Percentiles rank a stretch among this genome's conserved stretches.
Conservation (phyloP, 2,888 invertebrate species). For the Serripes groenlandicus region DNA sequence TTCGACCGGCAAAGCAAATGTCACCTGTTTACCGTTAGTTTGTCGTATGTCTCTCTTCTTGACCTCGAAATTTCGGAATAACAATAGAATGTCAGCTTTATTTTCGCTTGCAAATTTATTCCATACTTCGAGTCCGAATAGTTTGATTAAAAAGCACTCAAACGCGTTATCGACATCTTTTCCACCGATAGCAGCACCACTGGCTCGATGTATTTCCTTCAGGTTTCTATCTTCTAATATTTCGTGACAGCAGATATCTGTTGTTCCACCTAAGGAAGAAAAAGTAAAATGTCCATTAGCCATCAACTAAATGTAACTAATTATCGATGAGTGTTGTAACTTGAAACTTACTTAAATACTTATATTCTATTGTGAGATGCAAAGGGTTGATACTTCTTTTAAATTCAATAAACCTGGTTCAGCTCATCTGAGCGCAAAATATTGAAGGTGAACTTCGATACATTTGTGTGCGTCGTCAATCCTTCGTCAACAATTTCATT, state of each 20-base stretch:
- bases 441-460: too few relatives aligned
- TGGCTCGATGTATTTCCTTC: not conserved
- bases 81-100: not conserved
- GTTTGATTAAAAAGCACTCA: not conserved
- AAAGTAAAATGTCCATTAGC: too few relatives aligned
- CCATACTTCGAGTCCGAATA: not conserved
- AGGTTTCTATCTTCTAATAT: not conserved
- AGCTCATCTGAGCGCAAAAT: too few relatives aligned
- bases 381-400: too few relatives aligned
- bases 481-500: too few relatives aligned
- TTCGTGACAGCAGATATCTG: not conserved
- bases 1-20: not conserved
- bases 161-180: not conserved
- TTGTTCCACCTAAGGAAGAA: slow-evolving; percentile 11
- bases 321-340: too few relatives aligned
- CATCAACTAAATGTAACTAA: too few relatives aligned
- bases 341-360: too few relatives aligned
- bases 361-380: too few relatives aligned
- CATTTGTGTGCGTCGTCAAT: too few relatives aligned
- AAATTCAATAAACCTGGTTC: too few relatives aligned
- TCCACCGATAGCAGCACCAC: too few relatives aligned
- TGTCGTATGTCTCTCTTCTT: not conserved
- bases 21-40: not conserved
- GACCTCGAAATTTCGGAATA: slow-evolving; percentile 5
- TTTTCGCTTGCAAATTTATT: not conserved